Evolutionary conservation across 1,140 invertebrate species (phyloP).

Genomic region (Ceratina japonica): DNA sequence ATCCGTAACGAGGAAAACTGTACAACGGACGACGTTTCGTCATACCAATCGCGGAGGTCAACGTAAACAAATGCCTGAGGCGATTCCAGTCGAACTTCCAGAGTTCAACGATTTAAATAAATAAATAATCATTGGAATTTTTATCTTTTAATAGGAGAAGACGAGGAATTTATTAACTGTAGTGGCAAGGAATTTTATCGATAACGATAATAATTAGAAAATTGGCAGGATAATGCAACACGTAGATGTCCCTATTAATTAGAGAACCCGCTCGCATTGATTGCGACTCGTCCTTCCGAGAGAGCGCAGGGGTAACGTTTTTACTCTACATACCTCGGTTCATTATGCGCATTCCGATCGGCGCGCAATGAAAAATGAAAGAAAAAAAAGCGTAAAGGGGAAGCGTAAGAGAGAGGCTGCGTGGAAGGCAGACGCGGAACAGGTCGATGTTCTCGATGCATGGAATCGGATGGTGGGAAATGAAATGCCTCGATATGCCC

Average conservation of each 20-base stretch:
- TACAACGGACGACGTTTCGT: not conserved
- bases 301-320: slow-evolving; percentile 1
- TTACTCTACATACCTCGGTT: slow-evolving; percentile 13
- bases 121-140: too few species aligned
- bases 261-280: not conserved
- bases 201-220: not conserved
- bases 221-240: not conserved
- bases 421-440: slow-evolving; percentile 3
- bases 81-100: not conserved
- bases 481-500: not conserved
- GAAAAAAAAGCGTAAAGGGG: not conserved
- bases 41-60: slow-evolving; percentile 32
- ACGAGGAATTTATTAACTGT: not conserved
- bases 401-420: not conserved
- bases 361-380: slow-evolving; percentile 5
- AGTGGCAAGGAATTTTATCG: too few species aligned
- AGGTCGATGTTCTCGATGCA: slow-evolving; percentile 11
- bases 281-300: not conserved
- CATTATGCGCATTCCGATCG: slow-evolving; percentile 19
- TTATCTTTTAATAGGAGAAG: too few species aligned
- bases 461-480: slow-evolving; percentile 11
- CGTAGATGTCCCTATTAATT: slow-evolving; percentile 8
- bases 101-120: not conserved
- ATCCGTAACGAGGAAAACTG: slow-evolving; percentile 34
- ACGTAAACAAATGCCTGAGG: not conserved